These are phyloP conservation scores for Pyrocoelia pectoralis DNA, from an alignment of 2,888 invertebrate genomes.

Conservation along the genomic window DNA sequence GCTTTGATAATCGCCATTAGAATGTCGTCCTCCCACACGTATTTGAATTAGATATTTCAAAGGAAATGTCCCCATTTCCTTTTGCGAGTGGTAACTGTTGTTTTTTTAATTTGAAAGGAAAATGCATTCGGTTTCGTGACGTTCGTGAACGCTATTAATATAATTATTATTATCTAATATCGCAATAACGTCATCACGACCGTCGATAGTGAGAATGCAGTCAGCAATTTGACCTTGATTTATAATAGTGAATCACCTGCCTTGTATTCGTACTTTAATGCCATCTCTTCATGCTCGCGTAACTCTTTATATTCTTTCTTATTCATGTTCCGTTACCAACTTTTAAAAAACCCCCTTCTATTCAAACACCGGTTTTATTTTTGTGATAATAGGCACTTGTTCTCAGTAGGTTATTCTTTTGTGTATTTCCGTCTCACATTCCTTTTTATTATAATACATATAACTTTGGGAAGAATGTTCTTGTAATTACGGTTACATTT, in stretches of 20 bases:
- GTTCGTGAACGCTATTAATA: constrained; percentile 2
- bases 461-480: not conserved
- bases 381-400: constrained; percentile 30
- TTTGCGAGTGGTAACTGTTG: not conserved
- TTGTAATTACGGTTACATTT: not conserved
- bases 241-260: constrained; percentile 32
- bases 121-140: constrained; percentile 1
- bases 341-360: constrained; percentile 19
- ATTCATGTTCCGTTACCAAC: constrained; percentile 29
- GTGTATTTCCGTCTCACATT: constrained; percentile 23
- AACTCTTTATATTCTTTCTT: constrained; percentile 24
- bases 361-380: constrained; percentile 24
- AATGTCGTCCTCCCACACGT: constrained; percentile 1
- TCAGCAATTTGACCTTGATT: constrained; percentile 27
- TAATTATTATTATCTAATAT: not conserved
- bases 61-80: not conserved
- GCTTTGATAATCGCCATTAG: constrained; percentile 1
- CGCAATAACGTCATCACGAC: not conserved
- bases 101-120: not conserved
- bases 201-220: constrained; percentile 30
- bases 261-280: constrained; percentile 15
- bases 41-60: not conserved
- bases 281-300: constrained; percentile 23
- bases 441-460: constrained; percentile 10
- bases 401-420: constrained; percentile 26